These are phyloP conservation scores for Leptinotarsa haldemani DNA, from an alignment of 2,888 invertebrate species.

Conservation along the genomic window DNA sequence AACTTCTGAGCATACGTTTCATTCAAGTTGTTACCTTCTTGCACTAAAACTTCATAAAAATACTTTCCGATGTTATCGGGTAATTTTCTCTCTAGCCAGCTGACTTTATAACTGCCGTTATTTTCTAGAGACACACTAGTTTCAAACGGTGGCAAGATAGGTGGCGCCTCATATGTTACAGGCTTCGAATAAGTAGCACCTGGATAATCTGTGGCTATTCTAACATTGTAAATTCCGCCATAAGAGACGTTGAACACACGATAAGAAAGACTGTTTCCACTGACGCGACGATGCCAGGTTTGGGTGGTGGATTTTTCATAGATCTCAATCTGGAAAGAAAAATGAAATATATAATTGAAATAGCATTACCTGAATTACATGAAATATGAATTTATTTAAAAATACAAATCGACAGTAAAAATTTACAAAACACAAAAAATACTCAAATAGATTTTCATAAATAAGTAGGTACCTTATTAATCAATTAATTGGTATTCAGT, in stretches of 20 bases:
- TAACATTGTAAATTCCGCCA: constrained; percentile 69
- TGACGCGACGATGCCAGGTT: constrained; percentile 55
- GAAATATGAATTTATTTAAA: too few species aligned
- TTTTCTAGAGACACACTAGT: constrained; percentile 71
- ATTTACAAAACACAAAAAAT: too few species aligned
- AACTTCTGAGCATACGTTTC: constrained; percentile 68
- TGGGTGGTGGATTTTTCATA: constrained; percentile 67
- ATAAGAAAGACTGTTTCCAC: constrained; percentile 30
- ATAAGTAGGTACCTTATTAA: too few species aligned
- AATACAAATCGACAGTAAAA: too few species aligned
- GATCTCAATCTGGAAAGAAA: constrained; percentile 47
- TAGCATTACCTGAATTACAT: background rate
- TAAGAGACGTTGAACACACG: constrained; percentile 67
- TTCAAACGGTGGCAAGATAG: constrained; percentile 74
- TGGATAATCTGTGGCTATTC: constrained; percentile 66
- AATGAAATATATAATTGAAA: background rate
- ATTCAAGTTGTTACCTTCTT: constrained; percentile 68
- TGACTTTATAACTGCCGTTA: constrained; percentile 74
- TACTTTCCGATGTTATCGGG: constrained; percentile 58
- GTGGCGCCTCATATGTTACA: constrained; percentile 69
- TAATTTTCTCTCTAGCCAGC: constrained; percentile 72
- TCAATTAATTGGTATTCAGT: too few species aligned
- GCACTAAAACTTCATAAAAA: constrained; percentile 76
- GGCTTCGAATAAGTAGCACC: constrained; percentile 67
- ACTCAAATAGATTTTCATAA: too few species aligned